Conservation (phyloP, 2,797 vertebrate species). For the Lacerta agilis region DNA sequence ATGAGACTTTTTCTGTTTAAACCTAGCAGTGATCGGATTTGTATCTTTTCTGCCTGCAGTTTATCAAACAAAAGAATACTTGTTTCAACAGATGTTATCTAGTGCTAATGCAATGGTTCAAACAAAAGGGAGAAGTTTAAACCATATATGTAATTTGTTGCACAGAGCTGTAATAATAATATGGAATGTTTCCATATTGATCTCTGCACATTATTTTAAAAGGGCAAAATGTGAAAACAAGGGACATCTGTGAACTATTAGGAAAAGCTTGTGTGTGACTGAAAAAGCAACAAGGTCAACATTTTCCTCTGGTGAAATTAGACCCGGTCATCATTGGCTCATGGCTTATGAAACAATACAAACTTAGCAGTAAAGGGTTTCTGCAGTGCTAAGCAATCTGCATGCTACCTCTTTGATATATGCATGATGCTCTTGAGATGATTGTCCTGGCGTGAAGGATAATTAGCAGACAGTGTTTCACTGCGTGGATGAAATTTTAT, state of each 20-base stretch:
- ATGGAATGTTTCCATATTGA: not conserved
- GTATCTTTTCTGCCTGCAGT: not conserved
- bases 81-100: not conserved
- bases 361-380: not conserved
- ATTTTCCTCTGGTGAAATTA: not conserved
- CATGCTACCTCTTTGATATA: not conserved
- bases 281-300: not conserved
- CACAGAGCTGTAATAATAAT: not conserved
- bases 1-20: not conserved
- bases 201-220: not conserved
- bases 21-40: not conserved
- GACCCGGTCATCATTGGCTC: slow-evolving; percentile 1
- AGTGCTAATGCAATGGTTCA: not conserved
- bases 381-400: slow-evolving; percentile 24
- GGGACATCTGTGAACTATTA: not conserved
- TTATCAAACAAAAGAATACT: not conserved
- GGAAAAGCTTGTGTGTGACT: not conserved
- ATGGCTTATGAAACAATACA: not conserved
- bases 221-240: not conserved
- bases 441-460: slow-evolving; percentile 16
- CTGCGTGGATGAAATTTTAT: slow-evolving; percentile 4
- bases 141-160: not conserved
- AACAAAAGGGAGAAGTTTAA: not conserved
- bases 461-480: slow-evolving; percentile 7
- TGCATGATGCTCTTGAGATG: slow-evolving; percentile 14